phyloP scores from a whole-genome alignment of 2,888 invertebrate genomes.

The Diaperis boleti region DNA sequence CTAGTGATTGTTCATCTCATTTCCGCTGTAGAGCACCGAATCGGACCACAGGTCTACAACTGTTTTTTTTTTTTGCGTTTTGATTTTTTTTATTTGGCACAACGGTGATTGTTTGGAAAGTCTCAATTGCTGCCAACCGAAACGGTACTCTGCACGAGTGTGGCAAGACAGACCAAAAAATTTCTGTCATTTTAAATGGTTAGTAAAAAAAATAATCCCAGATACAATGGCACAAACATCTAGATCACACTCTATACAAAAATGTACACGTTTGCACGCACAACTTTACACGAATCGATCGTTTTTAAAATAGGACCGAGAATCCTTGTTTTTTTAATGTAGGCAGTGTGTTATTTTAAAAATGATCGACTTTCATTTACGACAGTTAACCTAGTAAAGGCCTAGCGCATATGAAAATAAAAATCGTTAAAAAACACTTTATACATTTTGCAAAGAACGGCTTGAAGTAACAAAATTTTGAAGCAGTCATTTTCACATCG shows the following conservation, averaged over 20 bases:
- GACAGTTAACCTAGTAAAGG: constrained; percentile 39
- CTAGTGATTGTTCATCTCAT: constrained; percentile 53
- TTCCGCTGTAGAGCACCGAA: constrained; percentile 6
- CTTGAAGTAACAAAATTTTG: not conserved
- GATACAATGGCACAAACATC: constrained; percentile 42
- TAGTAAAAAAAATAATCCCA: constrained; percentile 30
- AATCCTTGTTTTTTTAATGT: constrained; percentile 1
- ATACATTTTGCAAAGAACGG: constrained; percentile 20
- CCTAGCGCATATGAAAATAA: constrained; percentile 44
- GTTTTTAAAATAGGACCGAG: constrained; percentile 24
- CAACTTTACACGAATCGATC: constrained; percentile 13
- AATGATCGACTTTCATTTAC: constrained; percentile 17
- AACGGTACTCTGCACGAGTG: constrained; percentile 9
- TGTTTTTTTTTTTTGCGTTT: not conserved
- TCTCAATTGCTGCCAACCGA: constrained; percentile 12
- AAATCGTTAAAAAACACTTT: constrained; percentile 37
- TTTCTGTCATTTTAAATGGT: constrained; percentile 21
- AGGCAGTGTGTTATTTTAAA: constrained; percentile 34
- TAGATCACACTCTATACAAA: constrained; percentile 49
- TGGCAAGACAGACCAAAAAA: constrained; percentile 26
- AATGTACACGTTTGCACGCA: constrained; percentile 48
- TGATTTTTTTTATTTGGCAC: constrained; percentile 32
- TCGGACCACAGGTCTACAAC: constrained; percentile 6
- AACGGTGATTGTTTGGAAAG: constrained; percentile 3
- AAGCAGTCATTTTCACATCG: constrained; percentile 33